phyloP scores from a whole-genome alignment of 35 echinoderm and acorn worm genomes.

The Lytechinus pictus region DNA sequence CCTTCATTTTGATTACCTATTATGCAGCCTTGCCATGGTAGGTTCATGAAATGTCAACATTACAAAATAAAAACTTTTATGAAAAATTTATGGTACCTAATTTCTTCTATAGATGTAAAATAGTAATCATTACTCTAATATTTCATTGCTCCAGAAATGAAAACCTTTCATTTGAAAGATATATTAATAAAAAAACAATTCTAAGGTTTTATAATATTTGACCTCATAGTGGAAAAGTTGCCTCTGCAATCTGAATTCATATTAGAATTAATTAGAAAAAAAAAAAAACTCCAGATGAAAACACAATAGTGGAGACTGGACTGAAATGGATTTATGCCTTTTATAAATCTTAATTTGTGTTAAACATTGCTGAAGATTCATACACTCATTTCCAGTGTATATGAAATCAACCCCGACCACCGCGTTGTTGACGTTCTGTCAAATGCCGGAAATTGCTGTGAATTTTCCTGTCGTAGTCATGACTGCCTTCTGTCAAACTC shows the following conservation, averaged over 20 bases:
- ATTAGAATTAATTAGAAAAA: neutral
- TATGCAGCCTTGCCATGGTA: too few species aligned
- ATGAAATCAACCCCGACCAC: slow-evolving; percentile 14
- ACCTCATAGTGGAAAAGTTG: neutral
- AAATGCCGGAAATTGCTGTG: slow-evolving; percentile 30
- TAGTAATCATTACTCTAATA: neutral
- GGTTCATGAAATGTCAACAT: too few species aligned
- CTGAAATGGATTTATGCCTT: neutral
- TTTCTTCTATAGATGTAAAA: neutral
- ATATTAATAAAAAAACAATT: neutral
- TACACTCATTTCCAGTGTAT: neutral
- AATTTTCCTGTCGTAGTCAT: slow-evolving; percentile 34
- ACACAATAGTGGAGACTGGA: neutral
- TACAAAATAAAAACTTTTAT: too few species aligned
- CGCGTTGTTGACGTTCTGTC: slow-evolving; percentile 44
- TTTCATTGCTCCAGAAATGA: neutral
- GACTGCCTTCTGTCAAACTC: neutral
- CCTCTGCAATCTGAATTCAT: neutral
- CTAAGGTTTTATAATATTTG: neutral
- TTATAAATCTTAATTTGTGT: neutral
- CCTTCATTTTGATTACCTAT: too few species aligned
- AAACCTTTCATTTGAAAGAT: neutral
- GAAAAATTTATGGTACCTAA: neutral
- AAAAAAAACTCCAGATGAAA: neutral
- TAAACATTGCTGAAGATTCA: neutral